phyloP scores from a whole-genome alignment of 2,888 invertebrate species.

The Cepaea hortensis region DNA sequence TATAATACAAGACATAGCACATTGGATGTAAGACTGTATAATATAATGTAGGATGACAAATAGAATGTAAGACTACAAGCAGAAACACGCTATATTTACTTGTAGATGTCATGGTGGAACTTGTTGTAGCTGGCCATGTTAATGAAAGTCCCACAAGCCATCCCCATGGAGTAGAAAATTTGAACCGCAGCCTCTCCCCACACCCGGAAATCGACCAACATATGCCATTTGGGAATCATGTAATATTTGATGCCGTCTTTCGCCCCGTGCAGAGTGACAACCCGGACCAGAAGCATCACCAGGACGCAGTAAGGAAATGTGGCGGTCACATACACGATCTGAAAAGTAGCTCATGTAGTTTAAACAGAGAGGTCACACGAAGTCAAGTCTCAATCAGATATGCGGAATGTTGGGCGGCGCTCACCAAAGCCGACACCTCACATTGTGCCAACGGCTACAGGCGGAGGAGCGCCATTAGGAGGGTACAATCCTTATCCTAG shows the following conservation, averaged over 20 bases:
- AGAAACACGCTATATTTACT: conserved; percentile 50
- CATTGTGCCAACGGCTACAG: too few relatives aligned
- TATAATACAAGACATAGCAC: too few relatives aligned
- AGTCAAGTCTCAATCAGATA: too few relatives aligned
- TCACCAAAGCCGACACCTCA: too few relatives aligned
- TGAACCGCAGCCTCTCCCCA: conserved; percentile 72
- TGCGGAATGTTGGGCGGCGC: too few relatives aligned
- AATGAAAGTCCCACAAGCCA: conserved; percentile 70
- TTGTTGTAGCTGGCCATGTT: conserved; percentile 68
- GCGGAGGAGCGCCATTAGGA: too few relatives aligned
- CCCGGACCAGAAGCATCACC: conserved; percentile 58
- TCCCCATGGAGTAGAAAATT: conserved; percentile 72
- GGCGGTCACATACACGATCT: conserved; percentile 70
- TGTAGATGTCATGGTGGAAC: conserved; percentile 69
- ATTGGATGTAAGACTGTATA: too few relatives aligned
- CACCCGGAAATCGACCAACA: conserved; percentile 58
- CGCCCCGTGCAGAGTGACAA: conserved; percentile 65
- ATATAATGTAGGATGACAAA: too few relatives aligned
- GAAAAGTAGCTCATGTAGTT: background rate
- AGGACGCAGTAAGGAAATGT: conserved; percentile 62
- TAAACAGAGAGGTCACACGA: too few relatives aligned
- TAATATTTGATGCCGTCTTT: conserved; percentile 63
- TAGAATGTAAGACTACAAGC: too few relatives aligned
- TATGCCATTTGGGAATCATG: conserved; percentile 65
- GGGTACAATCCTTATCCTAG: too few relatives aligned